These are phyloP conservation scores for Cyclophora punctaria DNA, from an alignment of 2,888 invertebrate species.

Conservation along the genomic window DNA sequence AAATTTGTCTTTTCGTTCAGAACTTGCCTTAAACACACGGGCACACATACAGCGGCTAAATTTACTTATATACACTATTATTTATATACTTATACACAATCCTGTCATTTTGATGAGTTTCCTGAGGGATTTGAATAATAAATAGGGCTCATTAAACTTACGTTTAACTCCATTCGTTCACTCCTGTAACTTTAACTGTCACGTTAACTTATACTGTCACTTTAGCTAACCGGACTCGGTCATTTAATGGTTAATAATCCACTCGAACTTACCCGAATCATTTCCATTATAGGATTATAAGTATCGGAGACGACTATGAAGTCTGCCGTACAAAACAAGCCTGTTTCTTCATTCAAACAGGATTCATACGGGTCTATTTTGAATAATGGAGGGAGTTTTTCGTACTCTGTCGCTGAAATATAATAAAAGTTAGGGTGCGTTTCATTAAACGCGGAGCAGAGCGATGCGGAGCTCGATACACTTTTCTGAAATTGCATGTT, in stretches of 20 bases:
- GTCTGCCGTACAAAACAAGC: conserved; percentile 26
- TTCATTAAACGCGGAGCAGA: no score
- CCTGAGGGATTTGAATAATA: no score
- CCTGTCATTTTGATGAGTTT: neutral
- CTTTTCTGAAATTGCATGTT: no score
- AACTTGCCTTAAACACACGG: no score
- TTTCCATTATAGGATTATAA: conserved; percentile 25
- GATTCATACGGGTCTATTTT: conserved; percentile 15
- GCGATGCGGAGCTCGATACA: no score
- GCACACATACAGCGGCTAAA: neutral
- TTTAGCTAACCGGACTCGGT: no score
- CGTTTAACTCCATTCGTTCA: no score
- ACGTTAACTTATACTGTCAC: no score
- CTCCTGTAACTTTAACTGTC: no score
- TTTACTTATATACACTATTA: neutral
- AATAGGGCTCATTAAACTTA: no score
- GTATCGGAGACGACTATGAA: conserved; percentile 23
- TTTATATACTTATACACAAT: neutral
- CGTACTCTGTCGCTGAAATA: conserved; percentile 17
- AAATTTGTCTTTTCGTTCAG: no score
- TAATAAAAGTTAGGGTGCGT: neutral
- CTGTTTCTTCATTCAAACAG: conserved; percentile 11
- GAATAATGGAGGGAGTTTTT: conserved; percentile 16
- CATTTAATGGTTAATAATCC: no score
- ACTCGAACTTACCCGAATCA: conserved; percentile 25